Conservation (phyloP, 2,888 invertebrate species). For the Hipparchia semele region DNA sequence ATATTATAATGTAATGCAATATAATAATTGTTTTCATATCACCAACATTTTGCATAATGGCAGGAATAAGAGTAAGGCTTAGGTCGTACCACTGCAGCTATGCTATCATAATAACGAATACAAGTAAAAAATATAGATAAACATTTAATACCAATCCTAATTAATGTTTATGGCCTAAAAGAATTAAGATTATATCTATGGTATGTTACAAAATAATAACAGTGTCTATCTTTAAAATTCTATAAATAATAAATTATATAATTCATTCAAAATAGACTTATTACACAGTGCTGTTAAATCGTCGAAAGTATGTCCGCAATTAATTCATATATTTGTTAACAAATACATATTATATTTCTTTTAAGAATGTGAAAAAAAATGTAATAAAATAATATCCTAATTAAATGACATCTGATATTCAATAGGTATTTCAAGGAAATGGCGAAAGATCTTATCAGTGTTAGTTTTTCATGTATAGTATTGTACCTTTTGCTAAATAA, state of each 20-base stretch:
- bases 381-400: no score
- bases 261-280: neutral
- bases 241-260: neutral
- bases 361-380: neutral
- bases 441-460: neutral
- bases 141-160: neutral
- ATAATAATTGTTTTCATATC: conserved; percentile 38
- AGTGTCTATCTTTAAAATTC: neutral
- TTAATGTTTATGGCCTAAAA: neutral
- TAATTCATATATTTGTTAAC: neutral
- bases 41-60: conserved; percentile 41
- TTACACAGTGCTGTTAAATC: neutral
- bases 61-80: conserved; percentile 25
- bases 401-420: no score
- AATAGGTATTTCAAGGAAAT: no score
- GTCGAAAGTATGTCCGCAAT: neutral
- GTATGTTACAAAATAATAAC: neutral
- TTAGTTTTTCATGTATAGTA: neutral
- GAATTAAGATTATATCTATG: neutral
- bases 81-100: conserved; percentile 29
- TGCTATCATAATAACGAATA: conserved; percentile 4
- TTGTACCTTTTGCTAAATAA: neutral
- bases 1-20: conserved; percentile 22
- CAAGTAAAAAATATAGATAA: neutral
- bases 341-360: neutral